These are phyloP conservation scores for Aphis craccivora DNA, from an alignment of 1,140 invertebrate species.

Conservation along the genomic window DNA sequence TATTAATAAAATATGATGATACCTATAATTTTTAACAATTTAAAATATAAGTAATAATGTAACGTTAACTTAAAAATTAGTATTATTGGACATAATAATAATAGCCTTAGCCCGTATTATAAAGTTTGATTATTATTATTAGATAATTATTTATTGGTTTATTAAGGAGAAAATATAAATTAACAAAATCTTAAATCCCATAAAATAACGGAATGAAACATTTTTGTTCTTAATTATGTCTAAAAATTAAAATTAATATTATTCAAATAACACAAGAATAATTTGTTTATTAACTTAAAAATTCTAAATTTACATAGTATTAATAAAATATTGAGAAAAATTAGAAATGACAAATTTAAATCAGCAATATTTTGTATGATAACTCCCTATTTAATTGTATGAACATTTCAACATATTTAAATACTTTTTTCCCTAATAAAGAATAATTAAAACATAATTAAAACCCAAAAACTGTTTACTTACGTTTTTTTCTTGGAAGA, in stretches of 20 bases:
- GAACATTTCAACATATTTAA: neutral
- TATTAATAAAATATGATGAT: neutral
- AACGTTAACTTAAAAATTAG: neutral
- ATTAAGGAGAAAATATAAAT: neutral
- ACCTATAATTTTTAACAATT: neutral
- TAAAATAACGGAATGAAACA: neutral
- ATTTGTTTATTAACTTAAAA: neutral
- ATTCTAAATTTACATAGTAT: neutral
- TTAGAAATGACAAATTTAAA: neutral
- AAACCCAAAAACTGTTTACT: constrained; percentile 20
- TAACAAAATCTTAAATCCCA: neutral
- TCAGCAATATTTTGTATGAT: neutral
- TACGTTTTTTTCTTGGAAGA: constrained; percentile 19
- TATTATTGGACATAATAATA: neutral
- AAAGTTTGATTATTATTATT: neutral
- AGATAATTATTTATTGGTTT: neutral
- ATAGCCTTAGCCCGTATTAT: neutral
- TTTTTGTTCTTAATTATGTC: neutral
- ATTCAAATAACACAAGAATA: neutral
- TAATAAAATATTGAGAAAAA: neutral
- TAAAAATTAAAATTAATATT: neutral
- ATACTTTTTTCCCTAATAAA: neutral
- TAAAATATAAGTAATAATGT: neutral
- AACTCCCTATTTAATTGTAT: neutral
- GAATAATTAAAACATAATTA: constrained; percentile 29